phyloP scores from a whole-genome alignment of 1,140 invertebrate genomes.

The Ptiloglossa arizonensis region DNA sequence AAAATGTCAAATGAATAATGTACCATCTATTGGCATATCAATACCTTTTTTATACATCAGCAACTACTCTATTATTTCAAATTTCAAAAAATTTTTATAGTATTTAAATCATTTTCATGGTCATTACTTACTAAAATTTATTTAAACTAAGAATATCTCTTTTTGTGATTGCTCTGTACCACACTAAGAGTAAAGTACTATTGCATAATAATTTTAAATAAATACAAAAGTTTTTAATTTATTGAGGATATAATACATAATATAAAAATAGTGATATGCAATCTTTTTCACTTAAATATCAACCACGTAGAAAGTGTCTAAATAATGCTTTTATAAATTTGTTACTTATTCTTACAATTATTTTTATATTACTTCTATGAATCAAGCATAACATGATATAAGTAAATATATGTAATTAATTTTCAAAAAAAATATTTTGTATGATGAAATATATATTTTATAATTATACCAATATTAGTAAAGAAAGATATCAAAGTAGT shows the following conservation, averaged over 20 bases:
- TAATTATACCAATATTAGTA: background rate
- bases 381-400: background rate
- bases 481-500: slow-evolving; percentile 13
- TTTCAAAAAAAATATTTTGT: background rate
- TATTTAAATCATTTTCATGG: background rate
- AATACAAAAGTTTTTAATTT: background rate
- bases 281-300: background rate
- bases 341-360: background rate
- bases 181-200: background rate
- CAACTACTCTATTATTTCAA: background rate
- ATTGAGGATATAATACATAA: background rate
- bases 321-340: background rate
- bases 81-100: background rate
- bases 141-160: background rate
- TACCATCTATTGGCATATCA: background rate
- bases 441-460: background rate
- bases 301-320: background rate
- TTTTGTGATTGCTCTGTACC: background rate
- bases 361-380: background rate
- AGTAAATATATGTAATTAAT: background rate
- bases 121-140: background rate
- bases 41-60: background rate
- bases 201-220: background rate
- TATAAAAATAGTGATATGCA: too few relatives aligned
- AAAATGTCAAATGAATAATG: slow-evolving; percentile 52